Base-by-base conservation (phyloP, 2,113 vertebrate species). In the Perognathus longimembris region DNA sequence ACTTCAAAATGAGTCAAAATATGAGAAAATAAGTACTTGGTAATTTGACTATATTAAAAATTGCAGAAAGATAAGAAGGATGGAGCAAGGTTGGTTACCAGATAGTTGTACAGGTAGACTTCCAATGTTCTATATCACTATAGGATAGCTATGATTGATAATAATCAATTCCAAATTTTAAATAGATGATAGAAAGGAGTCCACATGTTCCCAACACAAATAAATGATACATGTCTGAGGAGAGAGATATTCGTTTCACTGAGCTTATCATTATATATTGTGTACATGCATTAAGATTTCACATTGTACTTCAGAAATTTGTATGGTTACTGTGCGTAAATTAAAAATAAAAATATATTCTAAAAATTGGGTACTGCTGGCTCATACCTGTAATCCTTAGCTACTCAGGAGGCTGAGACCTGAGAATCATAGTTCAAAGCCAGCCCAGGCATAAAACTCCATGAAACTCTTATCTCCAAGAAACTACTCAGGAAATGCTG, bases 11-110 rank as follows among this genome's bases (percentile, higher is more conserved):
- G 40, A 89, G 24, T 67, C 30, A 63, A 85, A 57, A 81, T 77
- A 91, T 80, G 36, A 75, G 18, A 96, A 92, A 84, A 87, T 82
- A 85, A 24, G 20, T 40, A 89, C 4, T 69, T 36, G 71, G 42
- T 59, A 42, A 88, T 88, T 85, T 78, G 30, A 85, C 74, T 38
- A 63, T 26, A n/a, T 74, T 74, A 85, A 74, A 61, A 74, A 92
- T 22, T 85, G 87, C n/a, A 88, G 75, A 57, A 69, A 22, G 80
- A 10, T 18, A 59, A 2, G 12, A 36, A 54, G 50, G 26, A 59
- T 3, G 11, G 40, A 40, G 4, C 26, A 42, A 83, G 7, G 22
- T 36, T 38, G 15, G 45, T 28, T 36, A 42, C 64, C 20, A 50
- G 24, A 20, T 30, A 64, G 20, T 14, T 5, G 50, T 50, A 22